Percentiles rank a stretch among this genome's conserved stretches.
Conservation (phyloP, 2,113 vertebrate genomes). For the Daphoenositta chrysoptera region DNA sequence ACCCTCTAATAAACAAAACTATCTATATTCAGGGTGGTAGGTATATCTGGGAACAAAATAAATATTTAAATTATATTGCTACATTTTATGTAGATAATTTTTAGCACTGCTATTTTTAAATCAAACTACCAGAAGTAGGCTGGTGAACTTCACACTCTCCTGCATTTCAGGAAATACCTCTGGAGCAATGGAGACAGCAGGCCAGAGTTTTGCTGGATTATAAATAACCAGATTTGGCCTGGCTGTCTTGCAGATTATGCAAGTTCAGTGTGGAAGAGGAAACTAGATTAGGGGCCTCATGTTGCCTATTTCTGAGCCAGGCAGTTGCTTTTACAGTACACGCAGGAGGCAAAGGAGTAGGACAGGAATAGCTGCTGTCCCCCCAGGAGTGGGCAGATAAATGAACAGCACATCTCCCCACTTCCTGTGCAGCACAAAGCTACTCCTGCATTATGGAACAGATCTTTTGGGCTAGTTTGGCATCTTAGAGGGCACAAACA, state of each 20-base stretch:
- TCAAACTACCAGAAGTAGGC: background rate
- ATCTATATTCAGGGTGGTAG: background rate
- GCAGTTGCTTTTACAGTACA: background rate
- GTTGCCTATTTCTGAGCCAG: background rate
- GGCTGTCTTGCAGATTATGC: background rate
- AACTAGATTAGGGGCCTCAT: background rate
- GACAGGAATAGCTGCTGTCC: background rate
- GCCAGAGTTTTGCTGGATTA: background rate
- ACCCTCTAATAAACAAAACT: background rate
- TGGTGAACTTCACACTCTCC: background rate
- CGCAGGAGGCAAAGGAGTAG: background rate
- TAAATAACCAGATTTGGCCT: constrained; percentile 7
- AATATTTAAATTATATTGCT: background rate
- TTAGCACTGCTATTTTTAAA: background rate
- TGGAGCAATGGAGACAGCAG: background rate
- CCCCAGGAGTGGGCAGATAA: background rate
- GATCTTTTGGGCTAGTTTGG: background rate
- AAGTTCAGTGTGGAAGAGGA: background rate
- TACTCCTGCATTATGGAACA: background rate
- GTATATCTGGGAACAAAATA: background rate
- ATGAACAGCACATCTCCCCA: background rate
- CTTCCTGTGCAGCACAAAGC: too few species aligned
- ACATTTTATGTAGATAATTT: background rate
- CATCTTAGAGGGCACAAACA: background rate
- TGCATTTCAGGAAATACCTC: background rate